Evolutionary conservation across 2,113 vertebrate genomes (phyloP), one percentile per base, ranked within the genome.

Genomic region (Stigmatopora nigra): DNA sequence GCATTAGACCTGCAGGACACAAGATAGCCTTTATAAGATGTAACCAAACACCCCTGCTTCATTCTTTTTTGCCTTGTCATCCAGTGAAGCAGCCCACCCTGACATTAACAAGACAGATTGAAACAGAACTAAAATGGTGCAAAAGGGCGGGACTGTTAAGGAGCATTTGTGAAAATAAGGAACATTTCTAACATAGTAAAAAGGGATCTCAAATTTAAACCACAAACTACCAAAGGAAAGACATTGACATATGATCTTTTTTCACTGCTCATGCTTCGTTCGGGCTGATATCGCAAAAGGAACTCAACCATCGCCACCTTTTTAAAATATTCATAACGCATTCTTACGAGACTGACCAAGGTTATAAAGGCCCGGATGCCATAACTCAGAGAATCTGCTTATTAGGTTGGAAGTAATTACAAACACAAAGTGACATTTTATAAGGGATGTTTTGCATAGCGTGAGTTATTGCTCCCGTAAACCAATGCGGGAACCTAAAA

Each of bases 381-480:
- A 83, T 84, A 89, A 89, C 86, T 88, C 89, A 80, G 78, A 88
- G 82, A 90, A 90, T 84, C 86, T 83, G 83, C 82, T 88, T 91
- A 92, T 92, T 92, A 92, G 93, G 92, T 92, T 89, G 87, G 88
- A 91, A 89, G 92, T 93, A 92, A 92, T 92, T 91, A 87, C 87
- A 92, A 93, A 92, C 82, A 88, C 84, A 78, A 90, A 90, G 88
- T 93, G 92, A 94, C 91, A 93, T 93, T 92, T 93, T 93, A 92
- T 91, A 93, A 88, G 90, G 89, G 90, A 91, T 92, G 89, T 90
- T 92, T 92, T 92, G 90, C 90, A 92, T 90, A 89, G 89, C 87
- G 89, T 89, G 87, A 93, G 90, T 92, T 90, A 87, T 88, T 82
- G 83, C 85, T 79, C 91, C 86, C 86, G 87, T 86, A 90, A 88